Evolutionary conservation across 2,113 vertebrate genomes (phyloP).

Genomic region (Ciconia maguari): DNA sequence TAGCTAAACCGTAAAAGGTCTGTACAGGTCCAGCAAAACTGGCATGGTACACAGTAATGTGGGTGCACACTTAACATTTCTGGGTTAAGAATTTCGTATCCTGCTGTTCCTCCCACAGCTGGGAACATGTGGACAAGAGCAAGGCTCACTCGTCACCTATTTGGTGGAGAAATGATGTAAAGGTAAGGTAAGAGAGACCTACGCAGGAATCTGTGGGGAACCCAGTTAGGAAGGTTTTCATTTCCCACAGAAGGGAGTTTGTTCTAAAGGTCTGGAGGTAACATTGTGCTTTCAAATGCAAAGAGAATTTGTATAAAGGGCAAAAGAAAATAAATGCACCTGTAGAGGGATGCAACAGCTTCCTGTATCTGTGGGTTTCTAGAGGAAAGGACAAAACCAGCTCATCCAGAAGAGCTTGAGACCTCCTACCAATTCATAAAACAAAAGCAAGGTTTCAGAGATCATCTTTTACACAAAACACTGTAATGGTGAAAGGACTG

Average conservation of each 20-base stretch:
- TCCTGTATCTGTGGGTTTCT: background rate
- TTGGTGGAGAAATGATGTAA: background rate
- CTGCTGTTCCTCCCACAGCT: background rate
- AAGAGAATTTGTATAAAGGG: background rate
- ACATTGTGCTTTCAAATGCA: background rate
- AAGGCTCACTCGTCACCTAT: background rate
- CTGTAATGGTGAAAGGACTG: background rate
- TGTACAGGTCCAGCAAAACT: background rate
- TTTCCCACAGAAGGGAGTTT: background rate
- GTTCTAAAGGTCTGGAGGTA: background rate
- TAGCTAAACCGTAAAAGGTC: background rate
- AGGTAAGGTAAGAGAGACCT: background rate
- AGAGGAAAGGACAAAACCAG: background rate
- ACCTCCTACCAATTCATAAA: background rate
- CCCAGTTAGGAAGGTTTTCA: fast-evolving
- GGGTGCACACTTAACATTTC: background rate
- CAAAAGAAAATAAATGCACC: background rate
- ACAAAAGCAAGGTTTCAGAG: background rate
- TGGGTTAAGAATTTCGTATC: background rate
- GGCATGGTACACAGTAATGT: fast-evolving
- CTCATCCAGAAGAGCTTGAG: background rate
- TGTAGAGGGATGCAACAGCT: background rate
- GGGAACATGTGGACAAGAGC: background rate
- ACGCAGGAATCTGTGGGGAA: background rate
- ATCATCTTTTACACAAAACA: background rate